A percentile compares a stretch with the other conserved stretches of the same genome.
phyloP scores from a whole-genome alignment of 2,888 invertebrate species.

The Cephus rjabovi region DNA sequence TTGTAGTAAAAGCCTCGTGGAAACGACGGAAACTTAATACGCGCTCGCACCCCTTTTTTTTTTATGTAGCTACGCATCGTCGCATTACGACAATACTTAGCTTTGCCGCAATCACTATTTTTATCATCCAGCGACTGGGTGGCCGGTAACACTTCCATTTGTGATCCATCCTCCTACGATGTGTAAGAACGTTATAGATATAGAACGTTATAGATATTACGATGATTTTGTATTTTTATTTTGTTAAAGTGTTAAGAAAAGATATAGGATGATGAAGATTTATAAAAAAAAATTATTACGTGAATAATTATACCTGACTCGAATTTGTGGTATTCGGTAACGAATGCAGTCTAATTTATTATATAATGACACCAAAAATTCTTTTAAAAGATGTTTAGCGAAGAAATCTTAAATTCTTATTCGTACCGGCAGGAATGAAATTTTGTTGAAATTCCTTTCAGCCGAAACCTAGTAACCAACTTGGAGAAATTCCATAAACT shows the following conservation, averaged over 20 bases:
- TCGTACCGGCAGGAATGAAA: neutral
- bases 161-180: neutral
- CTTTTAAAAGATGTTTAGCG: neutral
- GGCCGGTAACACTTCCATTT: neutral
- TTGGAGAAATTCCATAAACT: neutral
- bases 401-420: neutral
- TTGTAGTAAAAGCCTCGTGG: neutral
- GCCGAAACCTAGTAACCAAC: neutral
- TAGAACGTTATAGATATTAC: too few species aligned
- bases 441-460: neutral
- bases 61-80: neutral
- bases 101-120: neutral
- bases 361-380: neutral
- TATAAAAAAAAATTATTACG: neutral
- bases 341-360: neutral
- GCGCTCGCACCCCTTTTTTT: neutral
- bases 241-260: neutral
- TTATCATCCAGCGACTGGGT: neutral
- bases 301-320: neutral
- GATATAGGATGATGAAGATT: accelerated
- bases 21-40: neutral
- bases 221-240: neutral
- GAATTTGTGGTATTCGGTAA: neutral
- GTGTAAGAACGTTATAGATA: neutral
- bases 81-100: neutral